These are phyloP conservation scores for Enteromius fasciolatus DNA, from an alignment of 2,797 vertebrate genomes.

Conservation along the genomic window DNA sequence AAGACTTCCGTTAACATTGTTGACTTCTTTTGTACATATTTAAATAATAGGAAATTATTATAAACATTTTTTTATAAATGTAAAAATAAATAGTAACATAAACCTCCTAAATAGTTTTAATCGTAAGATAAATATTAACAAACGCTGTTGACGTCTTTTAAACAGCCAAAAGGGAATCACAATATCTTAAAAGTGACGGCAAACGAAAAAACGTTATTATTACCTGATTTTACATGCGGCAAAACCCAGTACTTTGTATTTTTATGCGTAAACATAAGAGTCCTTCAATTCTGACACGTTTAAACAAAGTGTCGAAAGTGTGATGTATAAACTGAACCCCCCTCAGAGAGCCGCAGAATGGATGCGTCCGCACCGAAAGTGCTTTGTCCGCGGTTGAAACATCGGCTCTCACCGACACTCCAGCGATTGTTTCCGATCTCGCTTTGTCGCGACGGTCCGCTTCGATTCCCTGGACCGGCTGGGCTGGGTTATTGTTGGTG, in stretches of 20 bases:
- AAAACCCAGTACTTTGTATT: neutral
- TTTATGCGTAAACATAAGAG: neutral
- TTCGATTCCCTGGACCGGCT: neutral
- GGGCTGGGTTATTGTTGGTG: neutral
- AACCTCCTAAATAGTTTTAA: neutral
- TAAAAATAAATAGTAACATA: neutral
- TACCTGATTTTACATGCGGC: neutral
- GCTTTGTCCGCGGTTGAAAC: neutral
- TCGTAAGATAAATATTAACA: neutral
- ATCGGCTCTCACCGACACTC: neutral
- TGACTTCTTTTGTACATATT: neutral
- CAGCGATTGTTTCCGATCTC: neutral
- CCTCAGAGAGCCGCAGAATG: conserved; percentile 5
- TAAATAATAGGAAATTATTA: neutral
- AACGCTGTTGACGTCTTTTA: neutral
- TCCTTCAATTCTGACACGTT: neutral
- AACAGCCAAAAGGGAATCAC: neutral
- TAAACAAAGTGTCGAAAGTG: neutral
- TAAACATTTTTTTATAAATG: neutral
- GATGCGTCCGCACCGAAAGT: conserved; percentile 11
- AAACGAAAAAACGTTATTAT: neutral
- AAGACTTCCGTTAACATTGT: neutral
- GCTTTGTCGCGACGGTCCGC: neutral
- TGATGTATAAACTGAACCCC: neutral
- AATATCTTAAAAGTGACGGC: neutral